phyloP scores from a whole-genome alignment of 2,113 vertebrate genomes.

The Passer montanus region DNA sequence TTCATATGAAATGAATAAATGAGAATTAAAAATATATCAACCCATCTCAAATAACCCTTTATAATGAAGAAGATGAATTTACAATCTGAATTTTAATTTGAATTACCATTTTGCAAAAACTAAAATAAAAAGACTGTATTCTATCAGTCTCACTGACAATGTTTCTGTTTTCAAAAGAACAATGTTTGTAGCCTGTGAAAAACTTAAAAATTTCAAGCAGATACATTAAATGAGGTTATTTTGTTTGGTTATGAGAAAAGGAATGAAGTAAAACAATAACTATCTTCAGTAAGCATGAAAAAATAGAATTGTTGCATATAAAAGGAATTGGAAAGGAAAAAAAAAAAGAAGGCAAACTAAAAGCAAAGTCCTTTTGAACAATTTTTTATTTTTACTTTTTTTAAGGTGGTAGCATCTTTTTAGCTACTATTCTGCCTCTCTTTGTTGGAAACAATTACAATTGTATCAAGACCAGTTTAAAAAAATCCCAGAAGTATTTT shows the following conservation, averaged over 20 bases:
- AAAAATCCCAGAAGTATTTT: background rate
- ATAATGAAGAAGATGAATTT: background rate
- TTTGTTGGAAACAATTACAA: background rate
- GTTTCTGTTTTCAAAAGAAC: background rate
- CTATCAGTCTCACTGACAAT: background rate
- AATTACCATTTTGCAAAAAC: background rate
- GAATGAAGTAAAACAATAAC: background rate
- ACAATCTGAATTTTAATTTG: background rate
- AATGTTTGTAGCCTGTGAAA: background rate
- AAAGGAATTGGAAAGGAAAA: background rate
- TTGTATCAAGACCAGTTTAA: background rate
- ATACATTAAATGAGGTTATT: background rate
- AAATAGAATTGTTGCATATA: background rate
- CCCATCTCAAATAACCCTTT: background rate
- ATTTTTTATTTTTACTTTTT: background rate
- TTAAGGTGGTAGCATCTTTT: background rate
- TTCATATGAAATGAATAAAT: background rate
- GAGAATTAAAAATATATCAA: background rate
- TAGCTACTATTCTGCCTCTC: background rate
- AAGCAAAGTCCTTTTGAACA: background rate
- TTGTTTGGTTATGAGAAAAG: background rate
- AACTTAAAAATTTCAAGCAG: background rate
- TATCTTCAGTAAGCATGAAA: background rate
- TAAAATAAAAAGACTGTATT: background rate
- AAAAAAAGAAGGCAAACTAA: rapidly evolving